Conservation (phyloP, 1,140 invertebrate genomes). For the Aethina tumida region DNA sequence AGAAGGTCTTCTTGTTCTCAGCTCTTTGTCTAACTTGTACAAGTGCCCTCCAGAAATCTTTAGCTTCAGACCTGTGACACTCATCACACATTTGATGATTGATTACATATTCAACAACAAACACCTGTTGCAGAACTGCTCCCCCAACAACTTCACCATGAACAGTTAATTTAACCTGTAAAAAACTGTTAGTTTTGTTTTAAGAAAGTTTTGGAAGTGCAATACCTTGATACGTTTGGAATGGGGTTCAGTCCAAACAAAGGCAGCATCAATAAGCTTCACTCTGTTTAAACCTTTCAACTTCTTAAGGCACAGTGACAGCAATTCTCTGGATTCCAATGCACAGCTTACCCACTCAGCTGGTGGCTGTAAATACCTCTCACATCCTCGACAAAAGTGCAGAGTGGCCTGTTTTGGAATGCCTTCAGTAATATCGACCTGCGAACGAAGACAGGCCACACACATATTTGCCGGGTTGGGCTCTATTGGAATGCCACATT, state of each 20-base stretch:
- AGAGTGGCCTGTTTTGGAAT: slow-evolving; percentile 91
- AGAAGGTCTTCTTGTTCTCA: slow-evolving; percentile 96
- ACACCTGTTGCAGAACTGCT: slow-evolving; percentile 79
- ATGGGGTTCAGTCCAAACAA: slow-evolving; percentile 99
- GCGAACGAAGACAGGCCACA: slow-evolving; percentile 78
- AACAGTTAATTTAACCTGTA: slow-evolving; percentile 86
- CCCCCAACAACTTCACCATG: slow-evolving; percentile 86
- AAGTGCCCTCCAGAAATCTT: slow-evolving; percentile 93
- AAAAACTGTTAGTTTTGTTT: slow-evolving; percentile 9
- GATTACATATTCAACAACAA: slow-evolving; percentile 89
- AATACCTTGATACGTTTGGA: slow-evolving; percentile 88
- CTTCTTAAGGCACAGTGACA: slow-evolving; percentile 88
- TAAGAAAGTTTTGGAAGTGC: slow-evolving; percentile 34
- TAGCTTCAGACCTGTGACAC: slow-evolving; percentile 92
- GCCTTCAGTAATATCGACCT: slow-evolving; percentile 91
- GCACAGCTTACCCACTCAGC: slow-evolving; percentile 80
- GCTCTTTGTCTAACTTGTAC: slow-evolving; percentile 80
- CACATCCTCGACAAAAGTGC: slow-evolving; percentile 86
- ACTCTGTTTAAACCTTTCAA: slow-evolving; percentile 87
- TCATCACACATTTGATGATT: slow-evolving; percentile 95
- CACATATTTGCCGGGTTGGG: slow-evolving; percentile 98
- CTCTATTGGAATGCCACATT: slow-evolving; percentile 72
- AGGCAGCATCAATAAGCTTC: slow-evolving; percentile 88
- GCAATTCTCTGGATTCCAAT: slow-evolving; percentile 86
- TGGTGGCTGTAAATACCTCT: slow-evolving; percentile 91